Evolutionary conservation across 2,797 vertebrate species (phyloP).

Genomic region (Rhynchotus rufescens): DNA sequence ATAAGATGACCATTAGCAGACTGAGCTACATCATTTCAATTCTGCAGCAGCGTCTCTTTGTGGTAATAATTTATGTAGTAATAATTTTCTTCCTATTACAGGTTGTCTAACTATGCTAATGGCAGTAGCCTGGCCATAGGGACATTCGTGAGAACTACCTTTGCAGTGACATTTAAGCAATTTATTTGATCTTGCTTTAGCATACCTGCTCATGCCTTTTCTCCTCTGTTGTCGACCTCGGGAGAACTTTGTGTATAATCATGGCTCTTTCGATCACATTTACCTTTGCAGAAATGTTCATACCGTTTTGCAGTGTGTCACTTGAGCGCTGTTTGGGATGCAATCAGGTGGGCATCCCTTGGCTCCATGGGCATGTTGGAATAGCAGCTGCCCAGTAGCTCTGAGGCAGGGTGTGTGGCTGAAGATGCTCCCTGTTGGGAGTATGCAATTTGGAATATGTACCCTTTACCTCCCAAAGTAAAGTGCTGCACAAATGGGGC

Average conservation of each 20-base stretch:
- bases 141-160: slow-evolving; percentile 77
- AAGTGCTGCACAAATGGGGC: background rate
- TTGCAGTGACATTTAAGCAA: slow-evolving; percentile 79
- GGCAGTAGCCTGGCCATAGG: slow-evolving; percentile 62
- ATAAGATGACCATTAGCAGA: slow-evolving; percentile 69
- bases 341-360: background rate
- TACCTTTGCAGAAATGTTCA: slow-evolving; percentile 53
- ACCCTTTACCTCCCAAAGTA: background rate
- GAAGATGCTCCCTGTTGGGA: background rate
- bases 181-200: slow-evolving; percentile 81
- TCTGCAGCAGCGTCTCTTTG: slow-evolving; percentile 68
- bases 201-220: slow-evolving; percentile 79
- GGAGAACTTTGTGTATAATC: slow-evolving; percentile 77
- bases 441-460: background rate
- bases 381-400: background rate
- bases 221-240: slow-evolving; percentile 72
- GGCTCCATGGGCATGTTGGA: background rate
- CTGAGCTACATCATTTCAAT: slow-evolving; percentile 79
- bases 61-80: slow-evolving; percentile 77
- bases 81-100: slow-evolving; percentile 75
- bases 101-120: slow-evolving; percentile 81
- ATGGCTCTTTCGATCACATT: slow-evolving; percentile 62
- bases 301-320: slow-evolving; percentile 16
- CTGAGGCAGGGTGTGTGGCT: background rate
- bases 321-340: slow-evolving; percentile 32